phyloP scores from a whole-genome alignment of 2,113 vertebrate genomes.

The Pomatostomus ruficeps region DNA sequence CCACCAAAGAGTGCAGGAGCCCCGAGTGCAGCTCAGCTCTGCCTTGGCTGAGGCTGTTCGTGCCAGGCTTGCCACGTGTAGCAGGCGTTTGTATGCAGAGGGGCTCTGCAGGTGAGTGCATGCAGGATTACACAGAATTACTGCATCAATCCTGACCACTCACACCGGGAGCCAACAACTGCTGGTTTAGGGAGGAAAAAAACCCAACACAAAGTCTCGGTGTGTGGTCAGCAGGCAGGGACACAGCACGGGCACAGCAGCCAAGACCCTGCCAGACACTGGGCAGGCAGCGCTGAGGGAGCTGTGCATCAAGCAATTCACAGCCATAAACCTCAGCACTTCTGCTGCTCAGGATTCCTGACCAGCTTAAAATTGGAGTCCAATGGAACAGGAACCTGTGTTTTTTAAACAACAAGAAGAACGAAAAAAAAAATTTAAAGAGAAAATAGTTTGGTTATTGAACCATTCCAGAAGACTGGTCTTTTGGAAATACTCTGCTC shows the following conservation, averaged over 20 bases:
- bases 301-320: background rate
- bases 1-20: background rate
- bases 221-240: background rate
- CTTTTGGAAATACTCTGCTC: background rate
- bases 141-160: background rate
- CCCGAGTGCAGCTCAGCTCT: rapidly evolving
- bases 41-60: background rate
- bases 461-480: background rate
- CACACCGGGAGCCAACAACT: background rate
- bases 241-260: background rate
- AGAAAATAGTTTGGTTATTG: background rate
- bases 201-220: background rate
- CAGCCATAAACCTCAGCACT: background rate
- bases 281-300: background rate
- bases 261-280: background rate
- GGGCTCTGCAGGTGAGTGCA: background rate
- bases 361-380: background rate
- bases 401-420: background rate
- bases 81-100: background rate
- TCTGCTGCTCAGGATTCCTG: background rate
- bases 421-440: too few species aligned
- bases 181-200: background rate
- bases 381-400: background rate
- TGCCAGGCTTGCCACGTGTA: too few species aligned
- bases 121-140: background rate